Conservation (phyloP, 2,113 vertebrate species). For the Bothrops jararaca region DNA sequence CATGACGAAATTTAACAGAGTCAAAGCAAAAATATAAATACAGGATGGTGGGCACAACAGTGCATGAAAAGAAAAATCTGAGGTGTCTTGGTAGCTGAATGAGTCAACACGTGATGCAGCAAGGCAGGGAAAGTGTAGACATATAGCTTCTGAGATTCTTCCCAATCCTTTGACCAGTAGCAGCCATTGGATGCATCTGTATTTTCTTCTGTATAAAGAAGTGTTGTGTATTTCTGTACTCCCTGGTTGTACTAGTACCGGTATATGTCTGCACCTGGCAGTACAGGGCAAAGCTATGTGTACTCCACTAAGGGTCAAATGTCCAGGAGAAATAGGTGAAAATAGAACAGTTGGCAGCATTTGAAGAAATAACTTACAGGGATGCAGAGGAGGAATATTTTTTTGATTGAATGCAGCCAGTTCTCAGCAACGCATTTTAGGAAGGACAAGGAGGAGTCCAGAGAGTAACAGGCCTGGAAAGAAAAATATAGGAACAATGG, state of each 20-base stretch:
- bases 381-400: background rate
- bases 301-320: background rate
- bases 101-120: too few relatives aligned
- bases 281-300: background rate
- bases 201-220: background rate
- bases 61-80: background rate
- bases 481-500: too few relatives aligned
- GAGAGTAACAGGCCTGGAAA: too few relatives aligned
- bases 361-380: background rate
- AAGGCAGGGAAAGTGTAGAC: background rate
- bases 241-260: background rate
- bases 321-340: background rate
- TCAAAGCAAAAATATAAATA: background rate
- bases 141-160: too few relatives aligned
- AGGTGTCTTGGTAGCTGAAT: background rate
- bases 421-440: background rate
- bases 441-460: background rate
- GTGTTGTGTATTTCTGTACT: background rate
- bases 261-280: background rate
- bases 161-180: too few relatives aligned
- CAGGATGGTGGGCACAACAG: background rate
- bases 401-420: background rate
- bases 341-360: background rate
- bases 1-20: background rate
- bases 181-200: background rate